Conservation (phyloP, 2,797 vertebrate species). For the Benthosema pterotum region DNA sequence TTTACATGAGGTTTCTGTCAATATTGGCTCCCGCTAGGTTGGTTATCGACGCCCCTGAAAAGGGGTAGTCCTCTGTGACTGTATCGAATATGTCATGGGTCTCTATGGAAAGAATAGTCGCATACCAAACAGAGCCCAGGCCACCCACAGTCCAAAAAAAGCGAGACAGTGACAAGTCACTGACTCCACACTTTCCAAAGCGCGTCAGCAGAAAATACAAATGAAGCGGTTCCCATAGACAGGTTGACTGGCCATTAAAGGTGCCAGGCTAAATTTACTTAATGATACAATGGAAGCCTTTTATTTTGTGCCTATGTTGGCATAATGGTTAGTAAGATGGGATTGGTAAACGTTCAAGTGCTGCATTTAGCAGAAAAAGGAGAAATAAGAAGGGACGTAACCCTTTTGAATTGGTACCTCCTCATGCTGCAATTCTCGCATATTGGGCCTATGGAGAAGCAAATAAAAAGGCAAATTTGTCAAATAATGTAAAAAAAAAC, state of each 20-base stretch:
- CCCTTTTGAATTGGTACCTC: too few species aligned
- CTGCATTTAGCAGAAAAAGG: too few species aligned
- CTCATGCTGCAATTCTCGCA: too few species aligned
- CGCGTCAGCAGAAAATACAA: conserved; percentile 70
- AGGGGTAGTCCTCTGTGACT: conserved; percentile 32
- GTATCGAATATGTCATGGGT: conserved; percentile 46
- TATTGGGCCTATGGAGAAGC: too few species aligned
- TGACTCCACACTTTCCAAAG: conserved; percentile 65
- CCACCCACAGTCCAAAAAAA: conserved; percentile 72
- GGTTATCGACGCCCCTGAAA: conserved; percentile 56
- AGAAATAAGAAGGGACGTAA: too few species aligned
- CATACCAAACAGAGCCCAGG: conserved; percentile 59
- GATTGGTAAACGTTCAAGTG: neutral
- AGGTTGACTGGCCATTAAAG: conserved; percentile 60
- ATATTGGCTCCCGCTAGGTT: conserved; percentile 50
- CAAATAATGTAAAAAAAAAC: too few species aligned
- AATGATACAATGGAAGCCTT: conserved; percentile 72
- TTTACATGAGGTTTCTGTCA: conserved; percentile 66
- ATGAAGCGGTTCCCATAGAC: conserved; percentile 65
- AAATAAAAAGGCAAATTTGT: too few species aligned
- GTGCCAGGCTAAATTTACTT: conserved; percentile 71
- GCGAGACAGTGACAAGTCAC: conserved; percentile 73
- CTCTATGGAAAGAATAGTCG: conserved; percentile 66
- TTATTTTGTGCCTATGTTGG: conserved; percentile 66
- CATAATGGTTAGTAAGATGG: conserved; percentile 16